Percentiles rank a stretch among this genome's conserved stretches.
Evolutionary conservation across 2,888 invertebrate genomes (phyloP).

Genomic region (Eupithecia insigniata): DNA sequence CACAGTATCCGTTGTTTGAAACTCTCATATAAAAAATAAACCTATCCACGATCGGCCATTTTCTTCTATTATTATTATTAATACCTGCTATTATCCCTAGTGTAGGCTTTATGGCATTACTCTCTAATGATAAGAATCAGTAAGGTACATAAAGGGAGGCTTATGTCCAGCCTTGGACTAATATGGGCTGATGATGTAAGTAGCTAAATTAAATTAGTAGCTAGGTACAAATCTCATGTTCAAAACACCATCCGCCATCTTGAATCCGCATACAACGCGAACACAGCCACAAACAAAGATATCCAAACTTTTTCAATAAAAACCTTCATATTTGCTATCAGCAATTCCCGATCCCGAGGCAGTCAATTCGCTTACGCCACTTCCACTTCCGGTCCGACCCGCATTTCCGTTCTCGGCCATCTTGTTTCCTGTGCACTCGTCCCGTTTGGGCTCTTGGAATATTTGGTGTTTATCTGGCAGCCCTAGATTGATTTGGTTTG

Average conservation of each 20-base stretch:
- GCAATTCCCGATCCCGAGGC: background rate
- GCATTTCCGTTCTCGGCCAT: conserved; percentile 52
- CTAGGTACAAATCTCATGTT: too few species aligned
- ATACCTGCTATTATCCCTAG: too few species aligned
- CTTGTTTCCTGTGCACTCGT: conserved; percentile 53
- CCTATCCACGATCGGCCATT: too few species aligned
- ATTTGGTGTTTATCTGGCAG: conserved; percentile 4
- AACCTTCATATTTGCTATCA: conserved; percentile 14
- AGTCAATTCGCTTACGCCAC: conserved; percentile 51
- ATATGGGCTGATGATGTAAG: too few species aligned
- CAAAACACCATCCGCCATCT: background rate
- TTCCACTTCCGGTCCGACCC: conserved; percentile 52
- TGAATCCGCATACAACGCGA: background rate
- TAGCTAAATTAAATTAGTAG: too few species aligned
- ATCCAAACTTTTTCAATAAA: conserved; percentile 11
- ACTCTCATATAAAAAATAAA: too few species aligned
- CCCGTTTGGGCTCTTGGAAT: background rate
- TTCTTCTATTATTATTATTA: too few species aligned
- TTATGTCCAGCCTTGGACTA: too few species aligned
- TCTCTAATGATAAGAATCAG: too few species aligned
- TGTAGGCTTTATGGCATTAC: too few species aligned
- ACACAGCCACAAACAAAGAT: background rate
- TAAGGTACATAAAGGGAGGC: too few species aligned
- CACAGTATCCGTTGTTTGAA: too few species aligned
- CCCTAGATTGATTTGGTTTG: background rate